phyloP scores from a whole-genome alignment of 2,797 vertebrate species.

The Meriones psammophilus region DNA sequence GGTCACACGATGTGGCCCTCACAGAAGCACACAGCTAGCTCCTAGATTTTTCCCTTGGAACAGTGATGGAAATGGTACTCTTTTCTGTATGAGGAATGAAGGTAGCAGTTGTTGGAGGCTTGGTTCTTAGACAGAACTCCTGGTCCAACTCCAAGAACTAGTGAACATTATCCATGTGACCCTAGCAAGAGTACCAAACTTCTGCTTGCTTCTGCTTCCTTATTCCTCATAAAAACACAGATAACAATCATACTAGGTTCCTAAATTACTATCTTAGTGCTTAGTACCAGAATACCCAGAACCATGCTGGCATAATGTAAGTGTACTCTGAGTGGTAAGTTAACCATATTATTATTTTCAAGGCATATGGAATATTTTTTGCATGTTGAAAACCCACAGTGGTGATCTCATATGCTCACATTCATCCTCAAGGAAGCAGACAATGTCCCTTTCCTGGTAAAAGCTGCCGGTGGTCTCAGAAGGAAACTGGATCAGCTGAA shows the following conservation, averaged over 20 bases:
- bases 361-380: conserved; percentile 24
- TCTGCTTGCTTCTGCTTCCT: conserved; percentile 29
- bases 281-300: background rate
- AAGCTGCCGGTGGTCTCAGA: background rate
- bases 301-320: background rate
- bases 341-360: conserved; percentile 10
- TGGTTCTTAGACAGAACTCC: background rate
- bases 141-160: background rate
- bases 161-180: background rate
- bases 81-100: background rate
- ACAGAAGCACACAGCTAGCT: background rate
- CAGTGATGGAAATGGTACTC: background rate
- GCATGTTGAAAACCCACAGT: background rate
- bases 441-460: background rate
- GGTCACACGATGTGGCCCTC: background rate
- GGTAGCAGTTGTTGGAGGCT: background rate
- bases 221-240: background rate
- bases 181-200: background rate
- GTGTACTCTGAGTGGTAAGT: background rate
- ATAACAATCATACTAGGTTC: background rate
- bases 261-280: background rate
- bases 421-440: background rate
- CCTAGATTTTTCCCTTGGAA: background rate
- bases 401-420: background rate
- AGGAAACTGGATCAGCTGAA: background rate